These are phyloP conservation scores for Rambutsinella grinnellia DNA, from an alignment of 2,888 invertebrate genomes.

Conservation along the genomic window DNA sequence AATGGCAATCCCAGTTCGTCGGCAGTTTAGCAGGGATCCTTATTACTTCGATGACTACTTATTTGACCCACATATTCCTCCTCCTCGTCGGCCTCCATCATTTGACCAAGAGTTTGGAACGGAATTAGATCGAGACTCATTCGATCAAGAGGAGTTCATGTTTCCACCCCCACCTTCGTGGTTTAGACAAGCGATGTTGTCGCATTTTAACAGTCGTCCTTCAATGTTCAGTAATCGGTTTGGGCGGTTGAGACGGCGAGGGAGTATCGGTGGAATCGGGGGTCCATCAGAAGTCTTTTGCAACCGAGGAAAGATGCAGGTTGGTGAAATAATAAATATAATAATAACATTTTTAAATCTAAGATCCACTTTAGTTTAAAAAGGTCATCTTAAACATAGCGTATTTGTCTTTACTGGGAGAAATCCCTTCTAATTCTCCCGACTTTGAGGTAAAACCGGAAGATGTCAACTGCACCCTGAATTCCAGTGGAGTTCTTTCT, in stretches of 20 bases:
- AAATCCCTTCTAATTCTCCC: conserved; percentile 72
- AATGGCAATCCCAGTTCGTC: conserved; percentile 34
- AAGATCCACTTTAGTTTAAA: not conserved
- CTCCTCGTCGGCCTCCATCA: conserved; percentile 11
- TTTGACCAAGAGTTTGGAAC: conserved; percentile 39
- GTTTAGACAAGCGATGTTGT: conserved; percentile 41
- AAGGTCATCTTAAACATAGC: no score
- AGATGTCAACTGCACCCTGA: conserved; percentile 76
- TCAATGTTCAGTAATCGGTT: conserved; percentile 14
- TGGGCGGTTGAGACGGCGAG: conserved; percentile 26
- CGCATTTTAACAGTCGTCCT: conserved; percentile 37
- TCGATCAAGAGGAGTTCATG: conserved; percentile 36
- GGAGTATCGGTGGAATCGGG: conserved; percentile 12
- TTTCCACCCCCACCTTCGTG: conserved; percentile 40
- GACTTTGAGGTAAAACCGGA: conserved; percentile 77
- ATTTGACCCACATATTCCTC: conserved; percentile 4
- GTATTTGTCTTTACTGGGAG: no score
- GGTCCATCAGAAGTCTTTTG: conserved; percentile 20
- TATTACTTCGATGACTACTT: conserved; percentile 40
- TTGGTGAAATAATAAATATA: not conserved
- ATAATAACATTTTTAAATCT: not conserved
- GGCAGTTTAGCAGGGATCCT: conserved; percentile 31
- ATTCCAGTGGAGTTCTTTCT: conserved; percentile 45
- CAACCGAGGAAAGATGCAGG: conserved; percentile 40
- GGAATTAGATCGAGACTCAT: conserved; percentile 13